Base-by-base conservation (phyloP, 2,113 vertebrate genomes). In the human region DNA sequence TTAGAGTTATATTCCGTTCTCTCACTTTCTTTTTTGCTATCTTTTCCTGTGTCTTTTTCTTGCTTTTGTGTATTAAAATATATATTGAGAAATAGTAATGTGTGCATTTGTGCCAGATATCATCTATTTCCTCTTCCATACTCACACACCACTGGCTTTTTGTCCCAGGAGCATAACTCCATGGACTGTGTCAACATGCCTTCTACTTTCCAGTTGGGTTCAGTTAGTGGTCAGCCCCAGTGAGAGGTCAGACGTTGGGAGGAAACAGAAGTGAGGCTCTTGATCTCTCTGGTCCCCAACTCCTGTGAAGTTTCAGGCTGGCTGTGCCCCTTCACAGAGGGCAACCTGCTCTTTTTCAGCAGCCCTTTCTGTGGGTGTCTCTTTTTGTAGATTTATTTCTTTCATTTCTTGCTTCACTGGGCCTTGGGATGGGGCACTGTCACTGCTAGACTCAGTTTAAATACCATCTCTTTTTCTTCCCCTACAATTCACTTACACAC, bases 31-130 rank as follows among this genome's bases (percentile, higher is more conserved):
- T 86, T 95, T 90, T 75, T 90, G 70, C 50, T 48, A 8, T 89
- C 11, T 89, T 76, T 97, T 88, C 86, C 79, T 97, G 87, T 91
- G n/a, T 83, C 9, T 64, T 91, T 91, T 92, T 95, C 68, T 93
- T 96, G 10, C 23, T 78, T 7, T 83, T n/a, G 22, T 38, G 72
- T 73, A 72, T 72, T 22, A n/a, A 30, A n/a, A 75, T 10, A 79
- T 20, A 68, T 14, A 79, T n/a, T 91, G 25, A 35, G 61, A 92
- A 61, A 64, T 43, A 32, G 5, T 32, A 81, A 40, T 0, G 0
- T 76, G 1, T 79, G 70, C 17, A 13, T 92, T 68, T 96, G 48
- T 40, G 30, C 6, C 17, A 94, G 14, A 18, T n/a, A 66, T 7
- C 32, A 75, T 55, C 20, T 59, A 22, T 50, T 64, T 83, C 11